Percentiles rank a stretch among this genome's conserved stretches.
Conservation (phyloP, 2,113 vertebrate genomes). For the Periophthalmus modestus region DNA sequence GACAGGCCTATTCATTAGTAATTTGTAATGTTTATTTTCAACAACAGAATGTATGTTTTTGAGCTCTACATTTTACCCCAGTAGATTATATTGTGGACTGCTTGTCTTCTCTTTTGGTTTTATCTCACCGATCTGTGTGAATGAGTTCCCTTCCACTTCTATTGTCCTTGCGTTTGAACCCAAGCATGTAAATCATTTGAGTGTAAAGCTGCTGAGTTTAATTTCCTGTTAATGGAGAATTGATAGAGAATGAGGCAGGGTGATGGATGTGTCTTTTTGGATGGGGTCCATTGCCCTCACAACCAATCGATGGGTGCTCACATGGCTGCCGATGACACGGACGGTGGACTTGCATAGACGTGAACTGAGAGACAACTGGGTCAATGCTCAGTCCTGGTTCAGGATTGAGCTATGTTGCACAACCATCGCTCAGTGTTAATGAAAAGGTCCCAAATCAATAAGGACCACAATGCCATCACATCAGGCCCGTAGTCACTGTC, state of each 20-base stretch:
- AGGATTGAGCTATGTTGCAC: conserved; percentile 58
- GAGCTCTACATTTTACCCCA: background rate
- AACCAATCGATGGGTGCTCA: conserved; percentile 49
- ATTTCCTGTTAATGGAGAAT: conserved; percentile 47
- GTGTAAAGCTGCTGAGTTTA: conserved; percentile 44
- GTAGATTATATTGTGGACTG: background rate
- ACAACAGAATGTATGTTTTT: background rate
- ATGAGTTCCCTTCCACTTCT: background rate
- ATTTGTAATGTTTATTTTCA: background rate
- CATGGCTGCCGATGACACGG: conserved; percentile 43
- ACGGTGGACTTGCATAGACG: conserved; percentile 50
- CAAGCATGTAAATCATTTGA: conserved; percentile 21
- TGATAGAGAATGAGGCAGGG: conserved; percentile 32
- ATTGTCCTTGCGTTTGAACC: background rate
- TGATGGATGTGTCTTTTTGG: conserved; percentile 57
- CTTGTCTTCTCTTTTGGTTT: background rate
- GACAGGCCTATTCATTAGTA: background rate
- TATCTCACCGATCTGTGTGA: background rate
- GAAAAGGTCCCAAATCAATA: conserved; percentile 56
- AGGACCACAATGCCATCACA: conserved; percentile 20
- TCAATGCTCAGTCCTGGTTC: conserved; percentile 66
- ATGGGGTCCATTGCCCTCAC: conserved; percentile 40
- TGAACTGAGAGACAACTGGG: conserved; percentile 48
- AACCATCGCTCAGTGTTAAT: conserved; percentile 62
- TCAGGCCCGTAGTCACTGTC: conserved; percentile 15